Base-by-base conservation (phyloP, 1,140 invertebrate species). In the Antheraea pernyi region DNA sequence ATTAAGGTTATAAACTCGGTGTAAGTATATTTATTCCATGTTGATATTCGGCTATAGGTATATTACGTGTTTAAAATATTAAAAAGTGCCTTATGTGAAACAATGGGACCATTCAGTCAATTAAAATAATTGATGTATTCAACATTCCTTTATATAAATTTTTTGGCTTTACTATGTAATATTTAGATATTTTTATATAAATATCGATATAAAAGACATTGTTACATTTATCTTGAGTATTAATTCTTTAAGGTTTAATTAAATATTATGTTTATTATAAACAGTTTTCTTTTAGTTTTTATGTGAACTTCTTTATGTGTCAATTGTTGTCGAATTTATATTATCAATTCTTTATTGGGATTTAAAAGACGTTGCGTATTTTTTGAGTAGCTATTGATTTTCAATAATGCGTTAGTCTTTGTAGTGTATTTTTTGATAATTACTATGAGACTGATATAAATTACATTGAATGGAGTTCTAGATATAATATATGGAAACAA, bases 211-310 rank as follows among this genome's bases (percentile, higher is more conserved):
- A 73, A 79, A 83, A 83, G 84, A 82, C 78, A 82, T 85, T 79
- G 85, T 88, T 88, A 85, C 81, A 81, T 83, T 85, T 89, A 83
- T 85, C 79, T 83, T 82, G 86, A 89, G 89, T 91, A 91, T 91
- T 91, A 89, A 59, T 78, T 83, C 79, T 74, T 75, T 88, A 86
- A 79, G 80, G 70, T 82, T 83, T 78, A 69, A 88, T 83, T 89
- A 91, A 89, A 88, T 79, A 83, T 76, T 78, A 79, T 79, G 83
- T 89, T 87, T 82, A 85, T 67, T 30, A 22, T 81, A 80, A 74
- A 70, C 72, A 68, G 46, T 37, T 30, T 70, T 71, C 71, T 53
- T 78, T 84, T 81, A 59, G 67, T 79, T 81, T 19, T 16, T 16
- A 13, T 53, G 11, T 53, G 7, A 42, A 30, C 22, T 53, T 53